These are phyloP conservation scores for Rattus norvegicus DNA, from an alignment of 2,113 vertebrate genomes.

Conservation along the genomic window GRCr8 NC_086028.1:17788501-17789000, in stretches of 20 bases:
- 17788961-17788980: not conserved
- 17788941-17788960: no score
- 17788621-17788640: not conserved
- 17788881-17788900: not conserved
- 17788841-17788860: no score
- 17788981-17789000: not conserved
- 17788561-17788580: not conserved
- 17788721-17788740: no score
- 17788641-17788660: not conserved
- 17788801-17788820: no score
- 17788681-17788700: no score
- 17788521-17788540: not conserved
- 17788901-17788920: not conserved
- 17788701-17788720: no score
- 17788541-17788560: not conserved
- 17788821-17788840: no score
- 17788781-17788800: no score
- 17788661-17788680: not conserved
- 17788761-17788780: no score
- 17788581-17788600: slow-evolving; percentile 1
- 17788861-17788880: not conserved
- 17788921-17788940: not conserved
- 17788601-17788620: not conserved
- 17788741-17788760: no score
- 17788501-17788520: not conserved